A percentile compares a stretch with the other conserved stretches of the same genome.
Evolutionary conservation across 2,797 vertebrate genomes (phyloP).

Genomic region (Luscinia luscinia): DNA sequence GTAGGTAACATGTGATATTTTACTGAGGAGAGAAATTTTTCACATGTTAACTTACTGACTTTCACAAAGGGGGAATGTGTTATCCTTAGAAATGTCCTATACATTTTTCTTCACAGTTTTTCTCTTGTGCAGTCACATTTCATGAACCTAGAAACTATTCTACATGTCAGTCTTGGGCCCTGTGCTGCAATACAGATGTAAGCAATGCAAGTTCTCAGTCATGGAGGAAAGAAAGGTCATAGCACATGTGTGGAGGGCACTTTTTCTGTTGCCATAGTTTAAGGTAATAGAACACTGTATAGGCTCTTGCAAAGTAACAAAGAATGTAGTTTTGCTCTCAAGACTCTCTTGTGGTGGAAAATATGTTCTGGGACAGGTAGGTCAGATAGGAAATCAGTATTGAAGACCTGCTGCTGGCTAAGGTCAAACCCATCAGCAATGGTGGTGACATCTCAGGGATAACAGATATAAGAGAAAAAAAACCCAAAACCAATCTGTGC

Average conservation of each 20-base stretch:
- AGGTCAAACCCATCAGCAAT: neutral
- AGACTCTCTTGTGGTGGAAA: neutral
- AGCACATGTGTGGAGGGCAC: rapidly evolving
- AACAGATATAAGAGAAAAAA: neutral
- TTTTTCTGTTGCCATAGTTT: neutral
- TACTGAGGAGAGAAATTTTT: neutral
- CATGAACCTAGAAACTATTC: neutral
- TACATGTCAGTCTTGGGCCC: neutral
- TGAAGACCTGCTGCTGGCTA: neutral
- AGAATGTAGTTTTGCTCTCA: neutral
- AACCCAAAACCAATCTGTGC: too few species aligned
- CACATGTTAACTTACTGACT: neutral
- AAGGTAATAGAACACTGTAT: neutral
- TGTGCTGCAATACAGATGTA: neutral
- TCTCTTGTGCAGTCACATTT: neutral
- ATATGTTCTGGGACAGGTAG: neutral
- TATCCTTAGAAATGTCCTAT: neutral
- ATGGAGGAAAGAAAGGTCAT: neutral
- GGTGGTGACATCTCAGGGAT: neutral
- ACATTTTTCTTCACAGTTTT: neutral
- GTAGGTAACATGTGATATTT: neutral
- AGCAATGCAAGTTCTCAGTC: neutral
- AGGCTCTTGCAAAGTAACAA: neutral
- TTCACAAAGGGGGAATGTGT: neutral
- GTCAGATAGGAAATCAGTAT: neutral